These are phyloP conservation scores for Dipodomys stephensi DNA, from an alignment of 2,113 vertebrate genomes.

Conservation along the genomic window DNA sequence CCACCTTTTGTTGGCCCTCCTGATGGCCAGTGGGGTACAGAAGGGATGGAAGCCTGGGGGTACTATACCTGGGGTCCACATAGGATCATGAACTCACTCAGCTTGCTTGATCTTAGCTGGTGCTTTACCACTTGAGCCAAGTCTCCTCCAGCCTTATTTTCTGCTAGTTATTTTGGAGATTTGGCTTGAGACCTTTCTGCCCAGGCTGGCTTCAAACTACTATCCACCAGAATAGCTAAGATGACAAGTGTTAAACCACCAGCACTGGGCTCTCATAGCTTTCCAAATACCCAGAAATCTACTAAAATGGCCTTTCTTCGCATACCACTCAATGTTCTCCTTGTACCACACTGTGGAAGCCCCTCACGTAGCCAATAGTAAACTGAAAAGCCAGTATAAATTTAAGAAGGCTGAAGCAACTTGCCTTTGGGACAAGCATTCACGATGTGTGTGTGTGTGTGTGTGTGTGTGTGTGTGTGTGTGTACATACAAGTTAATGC, in stretches of 20 bases:
- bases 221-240: too few species aligned
- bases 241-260: too few species aligned
- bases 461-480: not conserved
- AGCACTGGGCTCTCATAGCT: not conserved
- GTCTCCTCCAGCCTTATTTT: too few species aligned
- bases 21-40: not conserved
- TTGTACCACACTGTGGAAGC: too few species aligned
- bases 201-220: too few species aligned
- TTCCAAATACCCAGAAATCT: not conserved
- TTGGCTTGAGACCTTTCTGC: too few species aligned
- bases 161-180: too few species aligned
- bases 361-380: not conserved
- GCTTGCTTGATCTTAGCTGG: too few species aligned
- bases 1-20: not conserved
- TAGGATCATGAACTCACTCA: too few species aligned
- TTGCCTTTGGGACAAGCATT: not conserved
- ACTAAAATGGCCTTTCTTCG: not conserved
- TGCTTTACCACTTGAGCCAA: too few species aligned
- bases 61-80: not conserved
- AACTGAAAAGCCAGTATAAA: not conserved
- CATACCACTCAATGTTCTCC: not conserved
- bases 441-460: not conserved
- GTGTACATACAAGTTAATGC: not conserved
- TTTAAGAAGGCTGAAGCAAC: not conserved
- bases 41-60: not conserved